Evolutionary conservation across 2,888 invertebrate genomes (phyloP), one percentile per base, ranked within the genome.

Genomic region (Maniola hyperantus): DNA sequence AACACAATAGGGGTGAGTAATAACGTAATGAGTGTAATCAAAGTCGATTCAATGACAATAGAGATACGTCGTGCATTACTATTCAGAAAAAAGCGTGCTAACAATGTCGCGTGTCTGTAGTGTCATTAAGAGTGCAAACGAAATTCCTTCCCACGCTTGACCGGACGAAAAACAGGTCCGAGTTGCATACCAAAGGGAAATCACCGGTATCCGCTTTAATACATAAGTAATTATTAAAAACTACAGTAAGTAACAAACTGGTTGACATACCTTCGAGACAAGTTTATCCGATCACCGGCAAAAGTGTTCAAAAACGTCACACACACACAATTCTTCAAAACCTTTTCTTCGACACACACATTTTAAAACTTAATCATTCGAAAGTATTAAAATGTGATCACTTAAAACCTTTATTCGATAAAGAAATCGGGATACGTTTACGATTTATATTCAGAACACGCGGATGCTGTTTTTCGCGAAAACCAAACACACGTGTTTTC

Each of bases 101-200:
- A 42, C 39, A 20, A 42, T 20, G 20, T 11, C 11, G 11, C 20
- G 50, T 26, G 20, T 57, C 20, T 20, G 13, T 26, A 57, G 39
- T 62, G 68, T 71, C 70, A 63, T 66, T 74, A 71, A 70, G 73
- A 80, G 79, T 76, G 78, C 87, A 83, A 87, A 79, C 79, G 75
- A 78, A 83, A 85, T 85, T 75, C 83, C 87, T 90, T 91, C 91
- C 88, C 91, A 91, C 91, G 89, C 82, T 81, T 76, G 80, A 81
- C 83, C 88, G 87, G 84, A 88, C 86, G 83, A 83, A 82, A 86
- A 90, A 89, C 91, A 80, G 85, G 90, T 90, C 85, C 76, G 72
- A 72, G 76, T 83, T 87, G 85, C 88, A 87, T 87, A 83, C 85
- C 85, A 74, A 87, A 87, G 88, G 85, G 83, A 88, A 89, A 89